These are phyloP conservation scores for Aquatica leii DNA, from an alignment of 2,888 invertebrate species.

Conservation along the genomic window DNA sequence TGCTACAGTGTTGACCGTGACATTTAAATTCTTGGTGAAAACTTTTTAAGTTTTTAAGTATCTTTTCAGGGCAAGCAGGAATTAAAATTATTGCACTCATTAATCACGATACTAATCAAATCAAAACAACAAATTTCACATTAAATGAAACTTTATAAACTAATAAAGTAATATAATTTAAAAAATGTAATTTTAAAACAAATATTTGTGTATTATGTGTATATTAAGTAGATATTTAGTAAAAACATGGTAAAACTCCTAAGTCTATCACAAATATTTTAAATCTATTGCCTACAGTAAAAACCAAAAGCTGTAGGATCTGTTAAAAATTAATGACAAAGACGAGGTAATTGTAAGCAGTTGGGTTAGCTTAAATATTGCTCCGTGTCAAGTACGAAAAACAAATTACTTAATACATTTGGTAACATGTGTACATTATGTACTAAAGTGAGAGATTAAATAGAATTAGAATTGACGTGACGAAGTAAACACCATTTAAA, in stretches of 20 bases:
- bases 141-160: neutral
- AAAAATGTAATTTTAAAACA: too few relatives aligned
- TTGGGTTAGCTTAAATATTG: too few relatives aligned
- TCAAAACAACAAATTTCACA: neutral
- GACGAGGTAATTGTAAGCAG: neutral
- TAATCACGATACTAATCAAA: neutral
- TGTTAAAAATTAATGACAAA: too few relatives aligned
- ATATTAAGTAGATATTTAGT: too few relatives aligned
- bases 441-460: conserved; percentile 18
- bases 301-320: too few relatives aligned
- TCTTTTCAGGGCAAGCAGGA: neutral
- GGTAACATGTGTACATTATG: conserved; percentile 10
- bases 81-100: neutral
- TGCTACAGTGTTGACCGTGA: neutral
- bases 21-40: neutral
- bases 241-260: too few relatives aligned
- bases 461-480: conserved; percentile 29
- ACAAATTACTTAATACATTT: conserved; percentile 9
- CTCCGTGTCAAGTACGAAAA: neutral
- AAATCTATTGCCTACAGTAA: too few relatives aligned
- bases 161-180: neutral
- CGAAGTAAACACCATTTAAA: conserved; percentile 38
- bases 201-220: too few relatives aligned
- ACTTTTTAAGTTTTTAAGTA: neutral
- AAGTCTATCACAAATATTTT: too few relatives aligned